These are phyloP conservation scores for Pomatostomus ruficeps DNA, from an alignment of 2,113 vertebrate species.

Conservation along the genomic window DNA sequence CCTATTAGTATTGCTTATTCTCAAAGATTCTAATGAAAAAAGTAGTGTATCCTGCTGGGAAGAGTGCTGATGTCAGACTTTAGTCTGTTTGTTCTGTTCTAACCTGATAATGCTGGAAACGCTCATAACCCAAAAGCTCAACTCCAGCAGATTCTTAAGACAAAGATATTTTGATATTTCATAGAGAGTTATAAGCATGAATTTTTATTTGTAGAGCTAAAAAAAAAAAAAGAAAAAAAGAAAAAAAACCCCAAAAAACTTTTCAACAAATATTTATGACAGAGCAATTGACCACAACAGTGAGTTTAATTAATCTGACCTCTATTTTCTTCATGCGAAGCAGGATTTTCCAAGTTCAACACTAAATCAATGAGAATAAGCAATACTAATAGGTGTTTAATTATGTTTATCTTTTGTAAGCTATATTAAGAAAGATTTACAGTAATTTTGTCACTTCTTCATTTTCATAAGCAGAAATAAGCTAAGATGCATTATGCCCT, in stretches of 20 bases:
- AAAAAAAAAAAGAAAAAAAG: not conserved
- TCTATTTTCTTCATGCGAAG: not conserved
- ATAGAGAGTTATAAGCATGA: slow-evolving; percentile 6
- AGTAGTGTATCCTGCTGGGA: slow-evolving; percentile 75
- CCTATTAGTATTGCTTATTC: too few species aligned
- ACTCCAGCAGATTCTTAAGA: slow-evolving; percentile 49
- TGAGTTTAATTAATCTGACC: slow-evolving; percentile 36
- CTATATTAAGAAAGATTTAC: not conserved
- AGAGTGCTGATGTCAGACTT: slow-evolving; percentile 71
- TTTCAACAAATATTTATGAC: slow-evolving; percentile 33
- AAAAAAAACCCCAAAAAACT: not conserved
- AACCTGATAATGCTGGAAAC: slow-evolving; percentile 65
- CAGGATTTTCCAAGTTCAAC: not conserved
- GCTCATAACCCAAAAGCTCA: slow-evolving; percentile 28
- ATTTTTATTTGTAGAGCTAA: slow-evolving; percentile 35
- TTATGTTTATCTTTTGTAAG: not conserved
- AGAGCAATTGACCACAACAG: not conserved
- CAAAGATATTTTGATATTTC: slow-evolving; percentile 55
- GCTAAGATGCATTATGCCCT: not conserved
- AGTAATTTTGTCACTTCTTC: not conserved
- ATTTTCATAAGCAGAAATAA: not conserved
- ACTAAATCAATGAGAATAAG: not conserved
- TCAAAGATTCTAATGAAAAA: slow-evolving; percentile 82
- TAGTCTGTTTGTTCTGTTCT: slow-evolving; percentile 72
- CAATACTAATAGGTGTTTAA: not conserved